Evolutionary conservation across 2,888 invertebrate species (phyloP).

Genomic region (Pyrocoelia pectoralis): DNA sequence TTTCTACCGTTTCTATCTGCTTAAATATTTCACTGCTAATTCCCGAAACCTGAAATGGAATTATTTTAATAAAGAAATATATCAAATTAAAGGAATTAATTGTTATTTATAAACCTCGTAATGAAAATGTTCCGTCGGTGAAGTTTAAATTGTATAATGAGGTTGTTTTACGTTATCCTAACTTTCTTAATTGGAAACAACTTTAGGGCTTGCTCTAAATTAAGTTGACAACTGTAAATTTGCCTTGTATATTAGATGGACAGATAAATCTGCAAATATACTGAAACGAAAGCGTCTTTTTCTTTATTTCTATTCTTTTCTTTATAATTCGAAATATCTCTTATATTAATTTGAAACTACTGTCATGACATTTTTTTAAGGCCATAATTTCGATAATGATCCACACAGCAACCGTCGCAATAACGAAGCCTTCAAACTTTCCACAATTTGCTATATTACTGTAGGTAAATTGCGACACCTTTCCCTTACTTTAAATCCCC

Average conservation of each 20-base stretch:
- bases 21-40: constrained; percentile 96
- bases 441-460: no score
- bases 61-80: neutral
- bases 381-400: no score
- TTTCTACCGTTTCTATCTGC: constrained; percentile 96
- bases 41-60: constrained; percentile 81
- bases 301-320: no score
- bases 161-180: constrained; percentile 28
- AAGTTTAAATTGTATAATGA: constrained; percentile 23
- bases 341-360: no score
- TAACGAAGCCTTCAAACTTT: no score
- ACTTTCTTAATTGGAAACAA: constrained; percentile 34
- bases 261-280: neutral
- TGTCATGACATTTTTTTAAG: no score
- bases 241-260: constrained; percentile 8
- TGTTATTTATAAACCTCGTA: neutral
- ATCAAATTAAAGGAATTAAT: neutral
- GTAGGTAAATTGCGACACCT: no score
- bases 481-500: no score
- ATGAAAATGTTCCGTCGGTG: constrained; percentile 4
- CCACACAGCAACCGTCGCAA: no score
- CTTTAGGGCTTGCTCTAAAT: constrained; percentile 25
- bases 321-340: no score
- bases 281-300: neutral
- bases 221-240: constrained; percentile 24